These are phyloP conservation scores for Vombatus ursinus DNA, from an alignment of 2,113 vertebrate genomes.

Conservation along the genomic window DNA sequence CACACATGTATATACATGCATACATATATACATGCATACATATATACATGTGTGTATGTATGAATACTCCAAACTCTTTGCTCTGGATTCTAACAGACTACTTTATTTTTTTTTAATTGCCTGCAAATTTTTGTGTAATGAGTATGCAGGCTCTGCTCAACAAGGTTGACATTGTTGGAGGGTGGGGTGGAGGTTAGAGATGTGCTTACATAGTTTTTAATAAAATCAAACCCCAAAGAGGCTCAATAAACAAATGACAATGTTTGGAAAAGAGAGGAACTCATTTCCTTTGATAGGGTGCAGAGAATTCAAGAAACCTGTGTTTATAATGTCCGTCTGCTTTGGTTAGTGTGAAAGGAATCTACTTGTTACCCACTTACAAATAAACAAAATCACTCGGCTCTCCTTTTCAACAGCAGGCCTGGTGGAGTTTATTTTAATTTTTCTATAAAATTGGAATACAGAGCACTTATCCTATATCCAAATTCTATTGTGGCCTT, in stretches of 20 bases:
- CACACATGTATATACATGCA: constrained; percentile 54
- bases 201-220: constrained; percentile 86
- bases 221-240: constrained; percentile 87
- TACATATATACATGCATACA: too few species aligned
- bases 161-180: constrained; percentile 88
- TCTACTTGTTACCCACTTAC: constrained; percentile 87
- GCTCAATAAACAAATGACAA: constrained; percentile 91
- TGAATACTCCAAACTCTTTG: constrained; percentile 81
- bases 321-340: constrained; percentile 90
- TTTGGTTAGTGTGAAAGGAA: constrained; percentile 88
- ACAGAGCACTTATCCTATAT: constrained; percentile 83
- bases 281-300: constrained; percentile 90
- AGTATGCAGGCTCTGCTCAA: constrained; percentile 84
- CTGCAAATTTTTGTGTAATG: constrained; percentile 84
- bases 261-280: constrained; percentile 89
- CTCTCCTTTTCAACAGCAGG: constrained; percentile 81
- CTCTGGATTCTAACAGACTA: constrained; percentile 78
- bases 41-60: constrained; percentile 55
- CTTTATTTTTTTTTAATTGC: constrained; percentile 77
- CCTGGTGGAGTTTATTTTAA: constrained; percentile 84
- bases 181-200: constrained; percentile 82
- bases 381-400: constrained; percentile 87
- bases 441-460: constrained; percentile 81
- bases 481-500: constrained; percentile 76
- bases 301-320: constrained; percentile 87